phyloP scores from a whole-genome alignment of 2,113 vertebrate species.

The Mesitornis unicolor region DNA sequence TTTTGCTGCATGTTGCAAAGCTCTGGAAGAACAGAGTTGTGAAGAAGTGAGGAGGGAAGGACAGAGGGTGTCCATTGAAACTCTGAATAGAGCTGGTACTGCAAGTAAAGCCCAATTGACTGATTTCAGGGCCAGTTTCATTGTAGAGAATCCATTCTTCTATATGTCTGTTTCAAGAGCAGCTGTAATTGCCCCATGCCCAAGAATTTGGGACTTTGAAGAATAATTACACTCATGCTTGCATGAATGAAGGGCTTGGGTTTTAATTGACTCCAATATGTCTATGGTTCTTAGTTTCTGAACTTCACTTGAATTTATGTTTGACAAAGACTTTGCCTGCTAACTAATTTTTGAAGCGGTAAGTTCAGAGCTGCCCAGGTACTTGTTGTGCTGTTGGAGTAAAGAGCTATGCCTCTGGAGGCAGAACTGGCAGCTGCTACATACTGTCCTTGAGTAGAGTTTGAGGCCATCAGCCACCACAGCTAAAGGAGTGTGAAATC shows the following conservation, averaged over 20 bases:
- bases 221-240: background rate
- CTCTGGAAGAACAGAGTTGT: background rate
- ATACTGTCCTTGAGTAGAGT: background rate
- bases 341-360: background rate
- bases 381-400: background rate
- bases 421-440: background rate
- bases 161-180: background rate
- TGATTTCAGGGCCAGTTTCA: background rate
- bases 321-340: background rate
- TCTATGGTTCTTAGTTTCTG: background rate
- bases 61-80: background rate
- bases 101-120: background rate
- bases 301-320: background rate
- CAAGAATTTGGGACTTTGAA: background rate
- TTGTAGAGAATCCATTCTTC: background rate
- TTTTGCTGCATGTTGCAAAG: background rate
- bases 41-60: background rate
- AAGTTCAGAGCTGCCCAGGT: background rate
- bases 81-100: rapidly evolving
- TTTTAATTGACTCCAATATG: background rate
- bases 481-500: background rate
- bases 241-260: background rate
- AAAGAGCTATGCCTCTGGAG: background rate
- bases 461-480: background rate
- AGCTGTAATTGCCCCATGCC: background rate